Evolutionary conservation across 2,888 invertebrate species (phyloP).

Genomic region (Hirudinaria manillensis): DNA sequence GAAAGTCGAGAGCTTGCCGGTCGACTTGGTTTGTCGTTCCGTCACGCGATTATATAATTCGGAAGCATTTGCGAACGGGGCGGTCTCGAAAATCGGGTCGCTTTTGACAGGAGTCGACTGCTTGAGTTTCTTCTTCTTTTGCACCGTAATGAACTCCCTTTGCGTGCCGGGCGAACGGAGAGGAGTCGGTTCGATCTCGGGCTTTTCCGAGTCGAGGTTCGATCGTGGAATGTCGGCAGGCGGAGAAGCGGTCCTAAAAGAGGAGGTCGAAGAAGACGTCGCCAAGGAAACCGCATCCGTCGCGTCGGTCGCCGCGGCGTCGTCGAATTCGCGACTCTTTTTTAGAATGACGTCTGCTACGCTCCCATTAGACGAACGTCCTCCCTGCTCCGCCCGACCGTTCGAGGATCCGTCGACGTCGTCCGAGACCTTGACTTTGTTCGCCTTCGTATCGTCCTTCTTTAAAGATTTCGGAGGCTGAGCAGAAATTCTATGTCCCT

Average conservation of each 20-base stretch:
- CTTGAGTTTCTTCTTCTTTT: slow-evolving; percentile 21
- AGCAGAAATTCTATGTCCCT: background rate
- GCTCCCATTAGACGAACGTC: background rate
- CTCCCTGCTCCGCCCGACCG: background rate
- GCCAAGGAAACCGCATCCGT: background rate
- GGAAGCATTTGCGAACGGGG: background rate
- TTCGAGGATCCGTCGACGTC: background rate
- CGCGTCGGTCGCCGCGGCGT: background rate
- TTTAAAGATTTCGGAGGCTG: background rate
- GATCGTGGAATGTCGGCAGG: background rate
- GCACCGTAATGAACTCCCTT: slow-evolving; percentile 10
- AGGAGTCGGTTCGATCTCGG: background rate
- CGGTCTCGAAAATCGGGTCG: background rate
- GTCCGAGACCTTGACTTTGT: background rate
- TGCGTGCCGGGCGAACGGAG: background rate
- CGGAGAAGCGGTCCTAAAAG: background rate
- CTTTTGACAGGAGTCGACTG: background rate
- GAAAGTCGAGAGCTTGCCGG: background rate
- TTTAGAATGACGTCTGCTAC: too few species aligned
- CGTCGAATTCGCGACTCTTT: background rate
- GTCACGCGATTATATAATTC: background rate
- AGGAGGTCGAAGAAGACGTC: background rate
- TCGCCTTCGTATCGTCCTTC: background rate
- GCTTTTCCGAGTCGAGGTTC: background rate
- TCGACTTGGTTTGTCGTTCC: background rate